These are phyloP conservation scores for Salvelinus fontinalis DNA, from an alignment of 2,113 vertebrate species.

Conservation along the genomic window DNA sequence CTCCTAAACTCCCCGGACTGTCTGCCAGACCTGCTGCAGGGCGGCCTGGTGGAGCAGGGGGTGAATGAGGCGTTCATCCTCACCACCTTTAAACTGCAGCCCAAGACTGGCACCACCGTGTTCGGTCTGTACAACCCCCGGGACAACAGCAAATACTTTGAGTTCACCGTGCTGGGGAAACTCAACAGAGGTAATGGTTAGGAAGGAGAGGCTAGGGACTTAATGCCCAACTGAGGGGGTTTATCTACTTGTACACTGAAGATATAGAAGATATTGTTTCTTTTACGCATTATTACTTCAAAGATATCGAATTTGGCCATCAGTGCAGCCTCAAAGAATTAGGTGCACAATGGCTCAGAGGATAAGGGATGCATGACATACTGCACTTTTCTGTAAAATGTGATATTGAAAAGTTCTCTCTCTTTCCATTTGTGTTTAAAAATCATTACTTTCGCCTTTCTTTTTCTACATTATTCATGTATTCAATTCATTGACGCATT, in stretches of 20 bases:
- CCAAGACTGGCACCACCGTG: slow-evolving; percentile 83
- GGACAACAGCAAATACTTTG: slow-evolving; percentile 93
- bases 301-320: too few relatives aligned
- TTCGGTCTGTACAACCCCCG: slow-evolving; percentile 86
- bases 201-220: too few relatives aligned
- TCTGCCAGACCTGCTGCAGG: slow-evolving; percentile 81
- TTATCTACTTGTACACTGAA: too few relatives aligned
- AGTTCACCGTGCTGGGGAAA: slow-evolving; percentile 91
- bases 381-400: background rate
- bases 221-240: too few relatives aligned
- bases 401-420: background rate
- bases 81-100: slow-evolving; percentile 86
- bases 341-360: too few relatives aligned
- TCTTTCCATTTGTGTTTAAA: background rate
- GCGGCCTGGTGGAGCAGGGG: slow-evolving; percentile 78
- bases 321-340: too few relatives aligned
- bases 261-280: too few relatives aligned
- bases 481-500: background rate
- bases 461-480: background rate
- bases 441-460: too few relatives aligned
- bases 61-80: slow-evolving; percentile 87
- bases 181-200: slow-evolving; percentile 86
- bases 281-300: too few relatives aligned
- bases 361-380: too few relatives aligned
- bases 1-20: slow-evolving; percentile 88